Evolutionary conservation across 2,113 vertebrate species (phyloP).

Genomic region (Rhagologus leucostigma): DNA sequence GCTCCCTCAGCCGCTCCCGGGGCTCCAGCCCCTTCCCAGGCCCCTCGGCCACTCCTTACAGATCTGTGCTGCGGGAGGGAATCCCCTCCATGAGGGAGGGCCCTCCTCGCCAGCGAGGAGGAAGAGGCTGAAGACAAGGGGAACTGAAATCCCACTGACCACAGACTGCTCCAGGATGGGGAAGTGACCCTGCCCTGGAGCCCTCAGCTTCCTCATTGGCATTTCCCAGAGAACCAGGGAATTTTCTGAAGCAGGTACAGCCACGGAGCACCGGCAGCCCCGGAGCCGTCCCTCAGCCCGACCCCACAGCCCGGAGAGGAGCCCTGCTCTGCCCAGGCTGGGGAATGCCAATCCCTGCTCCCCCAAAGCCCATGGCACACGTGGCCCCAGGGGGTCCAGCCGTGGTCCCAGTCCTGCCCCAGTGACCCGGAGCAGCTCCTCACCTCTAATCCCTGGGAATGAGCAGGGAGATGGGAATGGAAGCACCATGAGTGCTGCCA

Average conservation of each 20-base stretch:
- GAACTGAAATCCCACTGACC: not conserved
- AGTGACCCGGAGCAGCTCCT: not conserved
- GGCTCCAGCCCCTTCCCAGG: not conserved
- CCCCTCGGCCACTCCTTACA: rapidly evolving
- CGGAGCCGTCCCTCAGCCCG: not conserved
- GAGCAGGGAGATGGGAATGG: not conserved
- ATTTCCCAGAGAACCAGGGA: rapidly evolving
- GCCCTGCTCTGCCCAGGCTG: not conserved
- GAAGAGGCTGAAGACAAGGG: not conserved
- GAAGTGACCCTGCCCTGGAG: not conserved
- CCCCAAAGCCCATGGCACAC: not conserved
- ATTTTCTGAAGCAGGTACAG: not conserved
- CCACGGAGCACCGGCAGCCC: rapidly evolving
- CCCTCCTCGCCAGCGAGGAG: not conserved
- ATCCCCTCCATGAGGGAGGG: not conserved
- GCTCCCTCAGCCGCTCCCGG: not conserved
- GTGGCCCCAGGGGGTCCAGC: not conserved
- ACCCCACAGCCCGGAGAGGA: not conserved
- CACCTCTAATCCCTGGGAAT: not conserved
- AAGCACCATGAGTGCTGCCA: not conserved
- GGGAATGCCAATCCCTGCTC: not conserved
- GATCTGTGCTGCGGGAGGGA: not conserved
- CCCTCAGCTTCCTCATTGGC: rapidly evolving
- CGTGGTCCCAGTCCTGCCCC: not conserved
- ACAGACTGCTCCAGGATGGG: not conserved